phyloP scores from a whole-genome alignment of 1,140 invertebrate species.

The Atta cephalotes region DNA sequence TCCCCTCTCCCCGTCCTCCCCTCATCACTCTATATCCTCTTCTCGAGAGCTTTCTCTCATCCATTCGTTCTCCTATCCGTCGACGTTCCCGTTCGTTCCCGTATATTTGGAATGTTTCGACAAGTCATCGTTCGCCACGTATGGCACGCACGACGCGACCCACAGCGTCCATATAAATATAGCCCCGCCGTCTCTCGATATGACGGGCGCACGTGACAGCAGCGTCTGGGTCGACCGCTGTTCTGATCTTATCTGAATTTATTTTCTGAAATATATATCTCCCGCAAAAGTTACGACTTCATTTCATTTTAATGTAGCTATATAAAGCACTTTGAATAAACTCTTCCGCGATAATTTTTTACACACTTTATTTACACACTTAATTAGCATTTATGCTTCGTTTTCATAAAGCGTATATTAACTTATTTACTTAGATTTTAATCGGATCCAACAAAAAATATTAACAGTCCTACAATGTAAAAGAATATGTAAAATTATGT shows the following conservation, averaged over 20 bases:
- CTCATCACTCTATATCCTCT: not conserved
- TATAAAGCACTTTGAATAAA: not conserved
- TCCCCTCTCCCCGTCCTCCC: not conserved
- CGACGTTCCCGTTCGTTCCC: not conserved
- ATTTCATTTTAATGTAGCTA: not conserved
- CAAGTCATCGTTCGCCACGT: conserved; percentile 13
- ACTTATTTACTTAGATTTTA: not conserved
- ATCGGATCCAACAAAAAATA: not conserved
- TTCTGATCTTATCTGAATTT: not conserved
- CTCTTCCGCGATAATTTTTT: too few relatives aligned
- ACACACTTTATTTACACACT: too few relatives aligned
- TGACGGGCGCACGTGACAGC: conserved; percentile 21
- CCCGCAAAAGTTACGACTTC: not conserved
- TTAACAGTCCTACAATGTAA: not conserved
- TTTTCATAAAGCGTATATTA: not conserved
- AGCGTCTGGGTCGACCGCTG: not conserved
- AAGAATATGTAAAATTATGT: too few relatives aligned
- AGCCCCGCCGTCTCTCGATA: not conserved
- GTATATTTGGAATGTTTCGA: conserved; percentile 28
- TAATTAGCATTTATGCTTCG: not conserved
- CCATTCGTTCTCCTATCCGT: conserved; percentile 1
- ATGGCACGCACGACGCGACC: not conserved
- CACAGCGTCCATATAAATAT: conserved; percentile 25
- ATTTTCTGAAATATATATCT: not conserved
- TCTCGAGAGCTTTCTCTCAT: conserved; percentile 9